These are phyloP conservation scores for Sialis fuliginosa DNA, from an alignment of 2,888 invertebrate species.

Conservation along the genomic window DNA sequence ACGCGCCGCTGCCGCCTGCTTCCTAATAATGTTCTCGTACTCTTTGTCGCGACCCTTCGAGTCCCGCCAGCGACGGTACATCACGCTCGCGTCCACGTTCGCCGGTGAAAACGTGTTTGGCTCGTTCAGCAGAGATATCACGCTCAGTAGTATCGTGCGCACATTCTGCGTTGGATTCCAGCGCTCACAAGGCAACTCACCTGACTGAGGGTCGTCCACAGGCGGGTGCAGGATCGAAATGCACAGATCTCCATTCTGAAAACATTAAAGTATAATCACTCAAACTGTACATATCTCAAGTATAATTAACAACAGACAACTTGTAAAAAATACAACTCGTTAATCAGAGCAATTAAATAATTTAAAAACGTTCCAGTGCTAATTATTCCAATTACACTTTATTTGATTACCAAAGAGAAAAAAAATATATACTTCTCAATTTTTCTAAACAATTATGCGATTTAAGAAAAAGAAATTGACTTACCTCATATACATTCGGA, in stretches of 20 bases:
- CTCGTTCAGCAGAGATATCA: slow-evolving; percentile 96
- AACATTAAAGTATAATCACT: slow-evolving; percentile 11
- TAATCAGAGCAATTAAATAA: no score
- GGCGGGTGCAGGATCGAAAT: slow-evolving; percentile 99
- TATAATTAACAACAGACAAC: not conserved
- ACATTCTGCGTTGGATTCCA: slow-evolving; percentile 99
- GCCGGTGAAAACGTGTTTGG: slow-evolving; percentile 99
- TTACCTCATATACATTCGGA: slow-evolving; percentile 99
- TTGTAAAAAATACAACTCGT: no score
- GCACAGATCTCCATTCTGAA: slow-evolving; percentile 94
- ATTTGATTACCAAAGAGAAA: not conserved
- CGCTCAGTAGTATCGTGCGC: slow-evolving; percentile 92
- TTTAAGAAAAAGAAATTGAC: slow-evolving; percentile 19
- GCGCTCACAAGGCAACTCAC: slow-evolving; percentile 95
- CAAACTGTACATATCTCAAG: not conserved
- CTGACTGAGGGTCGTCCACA: slow-evolving; percentile 97
- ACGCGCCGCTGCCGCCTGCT: slow-evolving; percentile 91
- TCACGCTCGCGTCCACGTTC: slow-evolving; percentile 98
- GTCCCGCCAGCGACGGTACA: slow-evolving; percentile 98
- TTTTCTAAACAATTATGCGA: not conserved
- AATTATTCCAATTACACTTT: no score
- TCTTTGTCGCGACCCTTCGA: slow-evolving; percentile 96
- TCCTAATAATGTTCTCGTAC: slow-evolving; percentile 98
- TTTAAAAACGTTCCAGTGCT: no score
- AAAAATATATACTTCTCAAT: not conserved